These are phyloP conservation scores for Tichodroma muraria DNA, from an alignment of 2,113 vertebrate species.

Conservation along the genomic window DNA sequence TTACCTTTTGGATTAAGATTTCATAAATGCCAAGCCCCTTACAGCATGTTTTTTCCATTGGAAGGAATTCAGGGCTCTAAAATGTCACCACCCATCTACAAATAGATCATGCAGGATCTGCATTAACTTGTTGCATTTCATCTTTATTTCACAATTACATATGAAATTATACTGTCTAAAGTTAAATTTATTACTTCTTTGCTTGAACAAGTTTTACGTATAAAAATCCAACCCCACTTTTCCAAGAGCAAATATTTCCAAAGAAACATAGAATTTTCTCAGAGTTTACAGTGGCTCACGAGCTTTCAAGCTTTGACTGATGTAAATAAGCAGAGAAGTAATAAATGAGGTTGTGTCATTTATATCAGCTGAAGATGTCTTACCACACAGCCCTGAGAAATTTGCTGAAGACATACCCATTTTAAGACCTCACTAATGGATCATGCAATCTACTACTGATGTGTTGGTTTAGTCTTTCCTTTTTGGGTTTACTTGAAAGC, in stretches of 20 bases:
- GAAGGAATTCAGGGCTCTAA: constrained; percentile 31
- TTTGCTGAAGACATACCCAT: not conserved
- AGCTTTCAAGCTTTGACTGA: not conserved
- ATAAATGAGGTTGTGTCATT: not conserved
- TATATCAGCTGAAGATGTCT: not conserved
- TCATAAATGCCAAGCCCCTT: constrained; percentile 3
- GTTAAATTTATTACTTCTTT: not conserved
- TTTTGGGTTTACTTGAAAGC: not conserved
- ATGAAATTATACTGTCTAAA: not conserved
- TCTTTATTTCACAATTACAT: not conserved
- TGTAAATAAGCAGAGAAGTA: not conserved
- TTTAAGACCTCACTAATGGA: not conserved
- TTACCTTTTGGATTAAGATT: constrained; percentile 31
- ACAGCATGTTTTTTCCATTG: constrained; percentile 31
- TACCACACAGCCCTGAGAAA: not conserved
- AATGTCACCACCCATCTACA: constrained; percentile 38
- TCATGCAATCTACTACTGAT: not conserved
- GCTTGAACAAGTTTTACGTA: not conserved
- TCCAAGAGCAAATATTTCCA: not conserved
- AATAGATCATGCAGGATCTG: not conserved
- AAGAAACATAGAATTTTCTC: not conserved
- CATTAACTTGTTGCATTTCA: not conserved
- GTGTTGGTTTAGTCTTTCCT: not conserved
- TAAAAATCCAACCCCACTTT: not conserved
- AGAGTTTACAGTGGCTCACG: not conserved